phyloP scores from a whole-genome alignment of 2,888 invertebrate genomes.

The Escarpia spicata region DNA sequence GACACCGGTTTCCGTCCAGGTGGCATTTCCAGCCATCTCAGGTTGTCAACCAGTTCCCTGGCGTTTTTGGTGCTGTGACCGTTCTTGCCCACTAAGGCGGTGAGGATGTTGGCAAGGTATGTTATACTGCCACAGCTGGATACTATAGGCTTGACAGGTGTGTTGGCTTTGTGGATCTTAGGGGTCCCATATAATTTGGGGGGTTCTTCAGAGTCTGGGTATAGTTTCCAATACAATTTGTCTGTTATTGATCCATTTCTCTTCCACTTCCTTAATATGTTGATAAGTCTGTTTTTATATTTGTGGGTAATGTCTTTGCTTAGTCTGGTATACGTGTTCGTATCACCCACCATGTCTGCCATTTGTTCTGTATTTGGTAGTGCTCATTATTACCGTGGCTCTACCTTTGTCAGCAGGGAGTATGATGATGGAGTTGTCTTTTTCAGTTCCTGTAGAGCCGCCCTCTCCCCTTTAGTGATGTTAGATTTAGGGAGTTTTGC shows the following conservation, averaged over 20 bases:
- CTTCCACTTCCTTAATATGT: background rate
- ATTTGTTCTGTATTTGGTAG: too few relatives aligned
- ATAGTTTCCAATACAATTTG: conserved; percentile 22
- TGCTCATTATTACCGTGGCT: too few relatives aligned
- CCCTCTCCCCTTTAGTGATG: too few relatives aligned
- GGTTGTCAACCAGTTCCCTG: conserved; percentile 30
- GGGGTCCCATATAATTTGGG: conserved; percentile 18
- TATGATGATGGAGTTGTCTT: too few relatives aligned
- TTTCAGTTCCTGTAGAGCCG: too few relatives aligned
- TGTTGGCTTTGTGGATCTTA: conserved; percentile 13
- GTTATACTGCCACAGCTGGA: conserved; percentile 24
- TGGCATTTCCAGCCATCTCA: conserved; percentile 28
- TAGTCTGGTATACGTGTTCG: background rate
- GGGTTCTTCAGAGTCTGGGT: conserved; percentile 20
- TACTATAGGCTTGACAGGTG: background rate
- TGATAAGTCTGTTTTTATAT: conserved; percentile 12
- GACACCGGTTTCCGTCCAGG: conserved; percentile 30
- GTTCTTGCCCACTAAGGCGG: conserved; percentile 27
- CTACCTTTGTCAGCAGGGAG: too few relatives aligned
- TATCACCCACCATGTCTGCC: too few relatives aligned
- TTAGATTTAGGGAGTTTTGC: too few relatives aligned
- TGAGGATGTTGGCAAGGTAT: conserved; percentile 26
- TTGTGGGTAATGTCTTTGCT: background rate
- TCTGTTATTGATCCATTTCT: conserved; percentile 3
- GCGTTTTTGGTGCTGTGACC: conserved; percentile 27